Percentiles rank a stretch among this genome's conserved stretches.
These are phyloP conservation scores for Sipha maydis DNA, from an alignment of 2,888 invertebrate genomes.

Conservation along the genomic window DNA sequence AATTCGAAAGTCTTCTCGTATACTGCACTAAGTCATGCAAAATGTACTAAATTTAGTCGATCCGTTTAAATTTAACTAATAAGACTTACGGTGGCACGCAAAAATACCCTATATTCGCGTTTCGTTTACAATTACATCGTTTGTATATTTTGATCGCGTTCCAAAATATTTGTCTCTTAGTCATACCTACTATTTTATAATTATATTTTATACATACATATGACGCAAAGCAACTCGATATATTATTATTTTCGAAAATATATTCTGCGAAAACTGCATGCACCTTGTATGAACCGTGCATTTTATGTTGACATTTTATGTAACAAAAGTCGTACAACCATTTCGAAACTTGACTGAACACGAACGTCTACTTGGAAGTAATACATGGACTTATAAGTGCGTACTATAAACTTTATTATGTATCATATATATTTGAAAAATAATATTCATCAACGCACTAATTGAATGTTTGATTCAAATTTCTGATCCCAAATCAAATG, in stretches of 20 bases:
- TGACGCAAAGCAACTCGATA: background rate
- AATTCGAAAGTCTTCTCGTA: background rate
- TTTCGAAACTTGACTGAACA: too few relatives aligned
- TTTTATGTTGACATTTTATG: too few relatives aligned
- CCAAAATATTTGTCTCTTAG: slow-evolving; percentile 35
- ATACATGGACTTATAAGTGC: too few relatives aligned
- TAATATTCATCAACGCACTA: too few relatives aligned
- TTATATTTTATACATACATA: background rate
- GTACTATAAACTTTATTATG: too few relatives aligned
- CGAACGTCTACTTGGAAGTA: too few relatives aligned
- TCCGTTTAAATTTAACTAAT: slow-evolving; percentile 4
- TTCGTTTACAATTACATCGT: slow-evolving; percentile 27
- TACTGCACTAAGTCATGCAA: background rate
- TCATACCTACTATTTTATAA: slow-evolving; percentile 7
- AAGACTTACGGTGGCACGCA: background rate
- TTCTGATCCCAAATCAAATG: too few relatives aligned
- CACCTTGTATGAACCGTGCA: too few relatives aligned
- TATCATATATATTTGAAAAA: too few relatives aligned
- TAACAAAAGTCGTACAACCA: too few relatives aligned
- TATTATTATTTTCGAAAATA: background rate
- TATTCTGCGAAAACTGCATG: too few relatives aligned
- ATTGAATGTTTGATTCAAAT: too few relatives aligned
- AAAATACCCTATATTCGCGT: slow-evolving; percentile 8
- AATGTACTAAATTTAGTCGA: slow-evolving; percentile 17
- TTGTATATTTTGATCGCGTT: slow-evolving; percentile 33